Evolutionary conservation across 2,113 vertebrate genomes (phyloP), one percentile per base, ranked within the genome.

Genomic region (Cynocephalus volans): DNA sequence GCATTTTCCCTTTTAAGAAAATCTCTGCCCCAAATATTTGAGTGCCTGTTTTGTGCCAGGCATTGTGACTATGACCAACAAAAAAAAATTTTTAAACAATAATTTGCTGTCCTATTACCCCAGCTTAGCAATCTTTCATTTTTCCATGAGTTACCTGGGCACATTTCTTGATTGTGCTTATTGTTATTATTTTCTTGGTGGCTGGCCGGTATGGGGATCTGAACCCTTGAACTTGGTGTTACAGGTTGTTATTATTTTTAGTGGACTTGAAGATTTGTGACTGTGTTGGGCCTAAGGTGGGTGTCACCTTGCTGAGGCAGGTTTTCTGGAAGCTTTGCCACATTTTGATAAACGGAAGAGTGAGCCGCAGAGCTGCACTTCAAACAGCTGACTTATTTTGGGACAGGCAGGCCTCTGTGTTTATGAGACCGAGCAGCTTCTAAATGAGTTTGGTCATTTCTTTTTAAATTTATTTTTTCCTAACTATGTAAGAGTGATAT

Each of bases 81-180:
- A 28, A 77, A 90, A 88, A 86, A 54, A 65, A 58, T n/a, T 54
- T 17, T 2, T 28, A 80, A 83, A 50, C 23, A 64, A 6, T 73
- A 56, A 48, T 45, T 58, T 5, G 18, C 3, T 0, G 2, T 67
- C 26, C 33, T 48, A 0, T n/a, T 1, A 5, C 33, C 26, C 33
- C 31, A 28, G 3, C 33, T 80, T 10, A 1, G 11, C 33, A 54
- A 1, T 21, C 15, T 4, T 54, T 67, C 17, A 6, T 54, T 83
- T 75, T 77, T 60, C 36, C 18, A 11, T 75, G 19, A 0, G 24
- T 24, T 17, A 56, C 54, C 13, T 33, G 45, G 52, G 45, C 45
- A 26, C 52, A 73, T 52, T 50, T 73, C 58, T 72, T 5, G n/a
- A n/a, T n/a, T n/a, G n/a, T n/a, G n/a, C n/a, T n/a, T n/a, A n/a